Evolutionary conservation across 2,888 invertebrate species (phyloP).

Genomic region (Tetramorium bicarinatum): DNA sequence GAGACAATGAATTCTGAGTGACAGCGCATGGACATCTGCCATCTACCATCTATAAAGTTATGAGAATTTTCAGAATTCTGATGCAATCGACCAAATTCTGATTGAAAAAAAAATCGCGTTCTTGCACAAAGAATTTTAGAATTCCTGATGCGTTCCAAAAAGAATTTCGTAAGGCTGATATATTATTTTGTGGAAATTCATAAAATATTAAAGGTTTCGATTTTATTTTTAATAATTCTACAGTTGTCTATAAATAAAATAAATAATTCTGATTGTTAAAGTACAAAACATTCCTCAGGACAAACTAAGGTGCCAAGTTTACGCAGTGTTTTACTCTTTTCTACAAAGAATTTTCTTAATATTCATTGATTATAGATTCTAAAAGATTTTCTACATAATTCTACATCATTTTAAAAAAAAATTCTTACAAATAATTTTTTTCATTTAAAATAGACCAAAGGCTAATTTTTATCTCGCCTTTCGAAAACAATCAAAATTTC

Average conservation of each 20-base stretch:
- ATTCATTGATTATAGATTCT: too few species aligned
- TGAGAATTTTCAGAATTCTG: constrained; percentile 1
- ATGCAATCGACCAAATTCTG: background rate
- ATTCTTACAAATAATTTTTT: too few species aligned
- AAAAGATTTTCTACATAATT: too few species aligned
- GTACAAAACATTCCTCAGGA: too few species aligned
- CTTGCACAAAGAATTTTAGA: background rate
- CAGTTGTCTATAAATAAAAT: background rate
- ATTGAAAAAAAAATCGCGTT: background rate
- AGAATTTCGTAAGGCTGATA: background rate
- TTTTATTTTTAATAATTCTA: background rate
- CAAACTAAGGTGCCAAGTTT: too few species aligned
- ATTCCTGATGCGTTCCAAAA: background rate
- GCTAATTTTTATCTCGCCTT: background rate
- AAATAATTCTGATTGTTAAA: too few species aligned
- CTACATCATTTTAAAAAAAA: too few species aligned
- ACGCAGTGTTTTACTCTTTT: too few species aligned
- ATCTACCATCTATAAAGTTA: background rate
- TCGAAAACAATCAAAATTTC: background rate
- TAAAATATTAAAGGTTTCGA: background rate
- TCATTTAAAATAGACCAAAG: background rate
- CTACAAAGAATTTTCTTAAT: too few species aligned
- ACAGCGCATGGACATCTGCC: constrained; percentile 15
- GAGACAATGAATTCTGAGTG: constrained; percentile 19
- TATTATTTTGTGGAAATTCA: background rate